These are phyloP conservation scores for Tethya wilhelma DNA, from an alignment of 37 sponge, comb jelly and placozoan genomes.

Conservation along the genomic window DNA sequence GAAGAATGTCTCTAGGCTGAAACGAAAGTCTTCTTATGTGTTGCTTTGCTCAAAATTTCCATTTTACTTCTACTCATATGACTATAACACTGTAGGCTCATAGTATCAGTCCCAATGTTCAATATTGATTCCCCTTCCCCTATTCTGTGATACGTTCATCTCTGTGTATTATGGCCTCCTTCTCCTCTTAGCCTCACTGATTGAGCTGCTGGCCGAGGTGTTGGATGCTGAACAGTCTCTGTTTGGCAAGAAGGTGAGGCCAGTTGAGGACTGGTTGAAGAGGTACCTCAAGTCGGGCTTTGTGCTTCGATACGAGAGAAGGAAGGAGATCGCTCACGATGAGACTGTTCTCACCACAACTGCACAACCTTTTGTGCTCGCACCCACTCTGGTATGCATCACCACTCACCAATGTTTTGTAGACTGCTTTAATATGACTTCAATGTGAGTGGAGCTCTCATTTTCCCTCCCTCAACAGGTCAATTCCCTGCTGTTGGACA, in stretches of 20 bases:
- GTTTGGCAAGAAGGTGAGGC: conserved; percentile 65
- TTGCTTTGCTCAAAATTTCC: no score
- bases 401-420: background rate
- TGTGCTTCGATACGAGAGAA: conserved; percentile 65
- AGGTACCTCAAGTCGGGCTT: conserved; percentile 76
- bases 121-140: no score
- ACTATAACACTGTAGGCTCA: no score
- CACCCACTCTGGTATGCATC: conserved; percentile 59
- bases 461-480: conserved; percentile 23
- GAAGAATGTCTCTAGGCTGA: no score
- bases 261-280: conserved; percentile 74
- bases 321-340: conserved; percentile 63
- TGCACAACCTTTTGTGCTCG: conserved; percentile 43
- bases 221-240: conserved; percentile 67
- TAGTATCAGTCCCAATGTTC: no score
- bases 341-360: conserved; percentile 39
- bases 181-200: conserved; percentile 55
- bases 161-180: background rate
- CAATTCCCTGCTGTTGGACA: conserved; percentile 57
- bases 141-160: background rate
- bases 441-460: background rate
- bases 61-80: no score
- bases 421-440: background rate
- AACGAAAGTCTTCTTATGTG: no score
- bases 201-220: conserved; percentile 69